Evolutionary conservation across 1,140 invertebrate species (phyloP).

Genomic region (Nasonia vitripennis): DNA sequence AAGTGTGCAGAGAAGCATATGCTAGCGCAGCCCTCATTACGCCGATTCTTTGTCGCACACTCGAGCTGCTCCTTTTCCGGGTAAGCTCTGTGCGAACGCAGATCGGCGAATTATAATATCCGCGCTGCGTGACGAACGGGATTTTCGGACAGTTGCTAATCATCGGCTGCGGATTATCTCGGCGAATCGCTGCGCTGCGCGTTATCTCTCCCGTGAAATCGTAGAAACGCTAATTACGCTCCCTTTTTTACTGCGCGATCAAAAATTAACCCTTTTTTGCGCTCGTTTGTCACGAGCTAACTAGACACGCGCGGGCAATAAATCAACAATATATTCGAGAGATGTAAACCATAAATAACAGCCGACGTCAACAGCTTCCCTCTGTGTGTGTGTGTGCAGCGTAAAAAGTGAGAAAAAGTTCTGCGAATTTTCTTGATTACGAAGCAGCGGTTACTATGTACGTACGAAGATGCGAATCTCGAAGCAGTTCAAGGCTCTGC

Average conservation of each 20-base stretch:
- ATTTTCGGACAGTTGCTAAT: conserved; percentile 3
- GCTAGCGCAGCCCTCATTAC: not conserved
- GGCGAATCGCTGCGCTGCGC: not conserved
- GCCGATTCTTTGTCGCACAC: conserved; percentile 6
- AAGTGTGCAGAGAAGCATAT: not conserved
- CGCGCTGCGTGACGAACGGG: not conserved
- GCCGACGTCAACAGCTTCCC: not conserved
- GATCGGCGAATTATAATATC: not conserved
- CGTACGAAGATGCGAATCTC: conserved; percentile 8
- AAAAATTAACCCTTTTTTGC: no score
- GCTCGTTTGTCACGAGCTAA: no score
- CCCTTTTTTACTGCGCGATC: not conserved
- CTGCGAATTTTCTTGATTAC: conserved; percentile 9
- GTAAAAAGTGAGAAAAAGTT: not conserved
- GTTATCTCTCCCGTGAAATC: not conserved
- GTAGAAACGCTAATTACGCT: not conserved
- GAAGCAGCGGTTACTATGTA: not conserved
- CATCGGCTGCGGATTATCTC: not conserved
- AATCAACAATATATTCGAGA: not conserved
- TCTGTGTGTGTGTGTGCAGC: no score
- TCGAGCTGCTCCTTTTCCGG: not conserved
- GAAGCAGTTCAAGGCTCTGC: conserved; percentile 34
- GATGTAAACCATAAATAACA: no score
- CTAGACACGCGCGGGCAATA: no score
- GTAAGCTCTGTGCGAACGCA: conserved; percentile 22